A percentile compares a stretch with the other conserved stretches of the same genome.
phyloP scores from a whole-genome alignment of 2,888 invertebrate species.

The Drosophila setosimentum region DNA sequence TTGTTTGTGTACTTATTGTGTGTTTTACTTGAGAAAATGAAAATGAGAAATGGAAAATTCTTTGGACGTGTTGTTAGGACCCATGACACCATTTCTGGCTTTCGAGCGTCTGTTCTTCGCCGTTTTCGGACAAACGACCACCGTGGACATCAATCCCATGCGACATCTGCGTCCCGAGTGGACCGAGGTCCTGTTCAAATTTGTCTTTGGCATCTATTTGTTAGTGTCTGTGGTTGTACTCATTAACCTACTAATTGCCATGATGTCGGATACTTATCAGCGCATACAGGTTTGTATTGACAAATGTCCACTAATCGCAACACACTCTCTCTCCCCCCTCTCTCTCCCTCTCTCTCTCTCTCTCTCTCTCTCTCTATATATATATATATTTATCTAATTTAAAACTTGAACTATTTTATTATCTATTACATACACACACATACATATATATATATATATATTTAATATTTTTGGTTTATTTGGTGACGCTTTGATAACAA shows the following conservation, averaged over 20 bases:
- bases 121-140: slow-evolving; percentile 97
- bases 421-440: slow-evolving; percentile 4
- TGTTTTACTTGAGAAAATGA: slow-evolving; percentile 6
- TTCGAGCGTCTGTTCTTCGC: slow-evolving; percentile 99
- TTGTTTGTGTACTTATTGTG: slow-evolving; percentile 22
- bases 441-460: slow-evolving; percentile 5
- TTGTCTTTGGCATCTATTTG: slow-evolving; percentile 98
- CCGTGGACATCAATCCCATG: slow-evolving; percentile 92
- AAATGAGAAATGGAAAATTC: slow-evolving; percentile 34
- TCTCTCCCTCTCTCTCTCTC: slow-evolving; percentile 58
- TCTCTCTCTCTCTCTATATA: slow-evolving; percentile 1
- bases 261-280: slow-evolving; percentile 99
- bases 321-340: slow-evolving; percentile 64
- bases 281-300: slow-evolving; percentile 95
- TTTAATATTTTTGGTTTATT: slow-evolving; percentile 4
- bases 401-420: slow-evolving; percentile 2
- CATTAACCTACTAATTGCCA: slow-evolving; percentile 99
- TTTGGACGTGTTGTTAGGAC: slow-evolving; percentile 77
- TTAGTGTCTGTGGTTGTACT: slow-evolving; percentile 99
- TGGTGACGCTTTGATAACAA: slow-evolving; percentile 51
- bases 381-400: slow-evolving; percentile 9
- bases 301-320: slow-evolving; percentile 77
- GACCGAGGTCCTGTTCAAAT: slow-evolving; percentile 94
- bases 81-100: slow-evolving; percentile 95
- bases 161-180: slow-evolving; percentile 90